Conservation (phyloP, 2,113 vertebrate species). For the Galbula dea region DNA sequence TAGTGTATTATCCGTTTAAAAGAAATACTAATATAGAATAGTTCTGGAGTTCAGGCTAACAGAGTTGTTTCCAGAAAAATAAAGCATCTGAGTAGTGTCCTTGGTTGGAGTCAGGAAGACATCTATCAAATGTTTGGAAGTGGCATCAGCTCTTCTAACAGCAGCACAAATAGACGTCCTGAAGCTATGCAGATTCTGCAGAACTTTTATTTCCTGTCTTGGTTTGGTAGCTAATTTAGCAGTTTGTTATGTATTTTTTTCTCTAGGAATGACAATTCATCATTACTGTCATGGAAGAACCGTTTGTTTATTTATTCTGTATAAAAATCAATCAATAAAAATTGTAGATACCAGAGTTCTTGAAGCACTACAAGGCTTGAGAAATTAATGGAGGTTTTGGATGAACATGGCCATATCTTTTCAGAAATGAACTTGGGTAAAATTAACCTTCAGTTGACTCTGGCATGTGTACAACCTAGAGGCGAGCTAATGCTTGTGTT, state of each 20-base stretch:
- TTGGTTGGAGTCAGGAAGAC: rapidly evolving
- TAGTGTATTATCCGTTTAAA: not conserved
- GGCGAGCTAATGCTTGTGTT: not conserved
- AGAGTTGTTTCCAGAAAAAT: not conserved
- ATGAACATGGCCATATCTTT: rapidly evolving
- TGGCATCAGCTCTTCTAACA: not conserved
- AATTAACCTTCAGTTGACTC: not conserved
- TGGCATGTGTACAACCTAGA: rapidly evolving
- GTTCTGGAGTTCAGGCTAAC: rapidly evolving
- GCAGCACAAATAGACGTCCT: not conserved
- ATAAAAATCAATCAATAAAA: not conserved
- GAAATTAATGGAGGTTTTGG: not conserved
- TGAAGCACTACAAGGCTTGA: not conserved
- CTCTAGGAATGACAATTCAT: not conserved
- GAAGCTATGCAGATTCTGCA: not conserved
- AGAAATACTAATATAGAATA: no score
- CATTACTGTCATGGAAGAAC: not conserved
- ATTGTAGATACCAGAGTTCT: not conserved
- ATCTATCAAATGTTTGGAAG: no score
- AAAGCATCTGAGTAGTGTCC: rapidly evolving
- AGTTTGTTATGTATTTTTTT: not conserved
- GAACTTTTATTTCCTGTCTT: not conserved
- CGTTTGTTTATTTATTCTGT: not conserved
- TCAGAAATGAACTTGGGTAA: not conserved
- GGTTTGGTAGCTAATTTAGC: not conserved